These are phyloP conservation scores for Drosophila pallidifrons DNA, from an alignment of 1,140 invertebrate genomes.

Conservation along the genomic window DNA sequence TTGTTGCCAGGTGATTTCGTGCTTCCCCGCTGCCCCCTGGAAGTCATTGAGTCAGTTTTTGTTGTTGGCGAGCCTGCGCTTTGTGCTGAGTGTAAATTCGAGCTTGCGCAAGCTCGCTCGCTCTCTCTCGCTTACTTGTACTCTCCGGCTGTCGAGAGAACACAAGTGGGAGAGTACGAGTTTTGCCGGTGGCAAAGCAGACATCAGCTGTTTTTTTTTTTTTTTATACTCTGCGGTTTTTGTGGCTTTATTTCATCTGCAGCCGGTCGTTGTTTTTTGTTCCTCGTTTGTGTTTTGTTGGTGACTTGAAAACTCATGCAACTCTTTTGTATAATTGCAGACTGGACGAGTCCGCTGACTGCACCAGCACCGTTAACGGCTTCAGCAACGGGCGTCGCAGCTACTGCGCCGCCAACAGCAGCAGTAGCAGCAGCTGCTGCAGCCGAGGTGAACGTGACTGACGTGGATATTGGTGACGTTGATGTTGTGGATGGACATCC, in stretches of 20 bases:
- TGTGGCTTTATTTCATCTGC: slow-evolving; percentile 44
- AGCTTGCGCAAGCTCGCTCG: slow-evolving; percentile 49
- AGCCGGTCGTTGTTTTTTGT: slow-evolving; percentile 59
- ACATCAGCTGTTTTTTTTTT: slow-evolving; percentile 80
- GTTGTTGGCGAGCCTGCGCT: slow-evolving; percentile 65
- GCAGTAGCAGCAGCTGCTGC: background rate
- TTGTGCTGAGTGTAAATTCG: slow-evolving; percentile 54
- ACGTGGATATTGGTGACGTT: slow-evolving; percentile 54
- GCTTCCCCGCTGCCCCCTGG: slow-evolving; percentile 36
- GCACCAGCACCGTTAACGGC: slow-evolving; percentile 51
- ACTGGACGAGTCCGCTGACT: slow-evolving; percentile 81
- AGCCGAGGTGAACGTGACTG: slow-evolving; percentile 41
- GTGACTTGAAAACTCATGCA: slow-evolving; percentile 49
- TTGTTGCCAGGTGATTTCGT: slow-evolving; percentile 84
- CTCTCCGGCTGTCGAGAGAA: background rate
- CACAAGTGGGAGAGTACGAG: slow-evolving; percentile 2
- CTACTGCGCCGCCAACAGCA: slow-evolving; percentile 39
- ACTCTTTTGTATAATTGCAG: slow-evolving; percentile 49
- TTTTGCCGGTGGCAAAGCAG: slow-evolving; percentile 49
- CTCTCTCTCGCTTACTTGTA: background rate
- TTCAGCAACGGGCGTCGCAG: slow-evolving; percentile 36
- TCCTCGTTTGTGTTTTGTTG: background rate
- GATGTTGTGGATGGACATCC: slow-evolving; percentile 79
- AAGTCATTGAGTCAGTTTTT: slow-evolving; percentile 49
- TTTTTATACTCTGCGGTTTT: slow-evolving; percentile 51